Evolutionary conservation across 2,797 vertebrate species (phyloP).

Genomic region (Sebastes itinus): DNA sequence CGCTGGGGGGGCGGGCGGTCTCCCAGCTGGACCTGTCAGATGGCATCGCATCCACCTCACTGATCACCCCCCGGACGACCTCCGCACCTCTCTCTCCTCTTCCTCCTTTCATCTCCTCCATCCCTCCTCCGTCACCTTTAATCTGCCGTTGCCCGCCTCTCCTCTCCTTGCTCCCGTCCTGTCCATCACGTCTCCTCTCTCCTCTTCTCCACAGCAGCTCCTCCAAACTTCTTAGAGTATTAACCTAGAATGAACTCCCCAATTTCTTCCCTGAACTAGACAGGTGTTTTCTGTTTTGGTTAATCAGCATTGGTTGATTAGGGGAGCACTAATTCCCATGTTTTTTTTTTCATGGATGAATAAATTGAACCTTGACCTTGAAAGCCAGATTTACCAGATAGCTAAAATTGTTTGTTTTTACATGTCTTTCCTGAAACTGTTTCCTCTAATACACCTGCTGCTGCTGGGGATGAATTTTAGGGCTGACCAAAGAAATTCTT

Average conservation of each 20-base stretch:
- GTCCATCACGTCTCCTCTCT: constrained; percentile 7
- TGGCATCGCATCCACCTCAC: constrained; percentile 81
- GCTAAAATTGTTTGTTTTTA: neutral
- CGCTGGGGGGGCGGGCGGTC: constrained; percentile 78
- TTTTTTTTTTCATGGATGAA: neutral
- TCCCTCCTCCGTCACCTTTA: constrained; percentile 59
- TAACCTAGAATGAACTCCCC: neutral
- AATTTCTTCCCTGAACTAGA: neutral
- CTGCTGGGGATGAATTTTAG: neutral
- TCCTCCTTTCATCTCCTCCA: constrained; percentile 62
- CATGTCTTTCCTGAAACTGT: neutral
- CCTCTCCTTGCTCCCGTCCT: constrained; percentile 2
- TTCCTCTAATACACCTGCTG: neutral
- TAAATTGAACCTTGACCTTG: constrained; percentile 2
- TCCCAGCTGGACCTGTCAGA: constrained; percentile 86
- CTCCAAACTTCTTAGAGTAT: constrained; percentile 11
- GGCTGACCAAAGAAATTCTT: too few relatives aligned
- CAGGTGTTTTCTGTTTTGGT: neutral
- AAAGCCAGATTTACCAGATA: neutral
- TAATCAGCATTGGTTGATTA: neutral
- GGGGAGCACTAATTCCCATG: neutral
- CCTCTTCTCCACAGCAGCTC: neutral
- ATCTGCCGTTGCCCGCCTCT: constrained; percentile 45
- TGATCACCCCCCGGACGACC: constrained; percentile 78
- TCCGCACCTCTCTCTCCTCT: constrained; percentile 50